phyloP scores from a whole-genome alignment of 2,888 invertebrate genomes.

The Tanaodytes sp. region DNA sequence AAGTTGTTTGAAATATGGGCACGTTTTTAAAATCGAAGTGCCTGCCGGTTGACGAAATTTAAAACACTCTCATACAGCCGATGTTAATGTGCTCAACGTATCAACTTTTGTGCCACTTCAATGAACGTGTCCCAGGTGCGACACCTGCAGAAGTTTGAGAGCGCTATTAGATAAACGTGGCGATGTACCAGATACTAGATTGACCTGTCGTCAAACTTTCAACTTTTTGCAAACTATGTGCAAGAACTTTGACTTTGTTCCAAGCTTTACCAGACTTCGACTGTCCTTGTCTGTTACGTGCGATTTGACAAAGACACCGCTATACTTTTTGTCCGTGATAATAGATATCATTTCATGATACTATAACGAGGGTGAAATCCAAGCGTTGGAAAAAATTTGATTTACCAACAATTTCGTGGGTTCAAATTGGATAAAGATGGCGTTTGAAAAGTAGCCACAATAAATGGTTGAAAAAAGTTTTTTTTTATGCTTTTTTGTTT shows the following conservation, averaged over 20 bases:
- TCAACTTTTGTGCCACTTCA: conserved; percentile 21
- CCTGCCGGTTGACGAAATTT: conserved; percentile 11
- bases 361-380: no score
- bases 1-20: background rate
- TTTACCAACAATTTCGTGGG: no score
- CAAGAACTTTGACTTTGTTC: conserved; percentile 35
- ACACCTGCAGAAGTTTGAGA: conserved; percentile 23
- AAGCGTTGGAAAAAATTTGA: no score
- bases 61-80: conserved; percentile 14
- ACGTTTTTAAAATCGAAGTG: conserved; percentile 1
- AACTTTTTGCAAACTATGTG: conserved; percentile 38
- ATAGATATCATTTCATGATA: no score
- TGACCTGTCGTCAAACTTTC: conserved; percentile 42
- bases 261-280: conserved; percentile 15
- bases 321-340: no score
- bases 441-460: no score
- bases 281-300: conserved; percentile 15
- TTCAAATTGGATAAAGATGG: no score
- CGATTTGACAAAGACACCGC: no score
- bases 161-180: conserved; percentile 28
- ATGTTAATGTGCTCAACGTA: conserved; percentile 23
- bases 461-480: no score
- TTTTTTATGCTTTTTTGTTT: no score
- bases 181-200: conserved; percentile 17
- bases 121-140: conserved; percentile 36